Evolutionary conservation across 2,113 vertebrate species (phyloP).

Genomic region (Dipodomys stephensi): DNA sequence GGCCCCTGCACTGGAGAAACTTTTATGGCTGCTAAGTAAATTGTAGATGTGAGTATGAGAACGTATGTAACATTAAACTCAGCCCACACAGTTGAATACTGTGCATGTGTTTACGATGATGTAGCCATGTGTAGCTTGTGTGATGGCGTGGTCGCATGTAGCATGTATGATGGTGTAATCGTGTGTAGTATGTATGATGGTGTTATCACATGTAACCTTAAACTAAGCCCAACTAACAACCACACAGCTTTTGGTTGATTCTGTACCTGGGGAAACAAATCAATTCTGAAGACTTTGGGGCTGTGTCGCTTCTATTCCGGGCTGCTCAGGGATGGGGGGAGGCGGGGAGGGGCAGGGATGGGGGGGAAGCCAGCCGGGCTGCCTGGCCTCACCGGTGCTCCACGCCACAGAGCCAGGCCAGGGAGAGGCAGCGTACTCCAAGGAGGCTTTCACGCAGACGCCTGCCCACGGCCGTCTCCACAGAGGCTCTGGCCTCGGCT

Average conservation of each 20-base stretch:
- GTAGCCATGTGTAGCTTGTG: not conserved
- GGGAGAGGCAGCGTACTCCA: too few relatives aligned
- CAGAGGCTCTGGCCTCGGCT: too few relatives aligned
- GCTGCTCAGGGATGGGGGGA: not conserved
- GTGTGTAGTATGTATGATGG: too few relatives aligned
- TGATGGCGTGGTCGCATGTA: too few relatives aligned
- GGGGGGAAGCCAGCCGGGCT: not conserved
- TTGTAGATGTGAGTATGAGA: not conserved
- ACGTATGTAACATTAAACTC: too few relatives aligned
- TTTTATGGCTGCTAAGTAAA: not conserved
- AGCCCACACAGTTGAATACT: not conserved
- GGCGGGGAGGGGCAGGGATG: not conserved
- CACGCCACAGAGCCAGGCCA: not conserved
- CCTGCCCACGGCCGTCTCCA: too few relatives aligned
- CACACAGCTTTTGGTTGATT: not conserved
- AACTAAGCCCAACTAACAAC: not conserved
- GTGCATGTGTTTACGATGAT: not conserved
- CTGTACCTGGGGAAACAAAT: conserved; percentile 37
- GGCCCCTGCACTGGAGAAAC: conserved; percentile 44
- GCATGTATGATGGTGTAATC: too few relatives aligned
- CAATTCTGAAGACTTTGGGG: not conserved
- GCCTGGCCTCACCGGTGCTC: not conserved
- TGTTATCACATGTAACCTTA: not conserved
- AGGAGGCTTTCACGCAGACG: too few relatives aligned
- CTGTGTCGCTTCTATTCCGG: not conserved